phyloP scores from a whole-genome alignment of 2,888 invertebrate genomes.

The Hyppa rectilinea region DNA sequence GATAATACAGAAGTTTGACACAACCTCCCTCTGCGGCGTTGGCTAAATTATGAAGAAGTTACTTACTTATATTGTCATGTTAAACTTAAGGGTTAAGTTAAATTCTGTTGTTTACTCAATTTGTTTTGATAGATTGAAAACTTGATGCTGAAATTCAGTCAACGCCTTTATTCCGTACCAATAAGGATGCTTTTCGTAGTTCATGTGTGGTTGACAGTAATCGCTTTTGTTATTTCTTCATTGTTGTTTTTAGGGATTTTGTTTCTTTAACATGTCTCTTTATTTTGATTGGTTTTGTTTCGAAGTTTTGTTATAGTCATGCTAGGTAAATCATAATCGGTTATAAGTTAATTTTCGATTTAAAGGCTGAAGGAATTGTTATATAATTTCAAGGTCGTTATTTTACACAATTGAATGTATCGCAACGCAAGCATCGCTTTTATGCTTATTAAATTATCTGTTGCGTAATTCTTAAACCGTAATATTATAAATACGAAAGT shows the following conservation, averaged over 20 bases:
- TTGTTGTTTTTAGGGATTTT: not conserved
- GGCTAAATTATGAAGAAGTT: conserved; percentile 44
- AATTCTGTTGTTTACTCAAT: conserved; percentile 28
- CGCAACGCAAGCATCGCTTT: too few relatives aligned
- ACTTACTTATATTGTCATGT: conserved; percentile 34
- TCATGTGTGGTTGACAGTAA: not conserved
- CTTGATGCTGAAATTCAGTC: not conserved
- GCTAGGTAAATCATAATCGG: not conserved
- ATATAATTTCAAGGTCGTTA: not conserved
- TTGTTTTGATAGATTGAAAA: conserved; percentile 7
- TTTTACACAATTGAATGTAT: not conserved
- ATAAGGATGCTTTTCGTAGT: not conserved
- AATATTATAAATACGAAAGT: not conserved
- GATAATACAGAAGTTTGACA: conserved; percentile 45
- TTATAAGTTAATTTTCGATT: not conserved
- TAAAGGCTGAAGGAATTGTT: not conserved
- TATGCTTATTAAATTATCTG: not conserved
- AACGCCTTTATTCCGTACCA: not conserved
- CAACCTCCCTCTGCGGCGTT: conserved; percentile 17
- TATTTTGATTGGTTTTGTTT: not conserved
- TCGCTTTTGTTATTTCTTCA: not conserved
- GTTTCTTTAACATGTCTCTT: not conserved
- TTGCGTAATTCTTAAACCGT: not conserved
- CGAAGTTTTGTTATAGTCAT: not conserved
- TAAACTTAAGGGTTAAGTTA: conserved; percentile 15